Evolutionary conservation across 1,140 invertebrate genomes (phyloP).

Genomic region (Anastatus disparis): DNA sequence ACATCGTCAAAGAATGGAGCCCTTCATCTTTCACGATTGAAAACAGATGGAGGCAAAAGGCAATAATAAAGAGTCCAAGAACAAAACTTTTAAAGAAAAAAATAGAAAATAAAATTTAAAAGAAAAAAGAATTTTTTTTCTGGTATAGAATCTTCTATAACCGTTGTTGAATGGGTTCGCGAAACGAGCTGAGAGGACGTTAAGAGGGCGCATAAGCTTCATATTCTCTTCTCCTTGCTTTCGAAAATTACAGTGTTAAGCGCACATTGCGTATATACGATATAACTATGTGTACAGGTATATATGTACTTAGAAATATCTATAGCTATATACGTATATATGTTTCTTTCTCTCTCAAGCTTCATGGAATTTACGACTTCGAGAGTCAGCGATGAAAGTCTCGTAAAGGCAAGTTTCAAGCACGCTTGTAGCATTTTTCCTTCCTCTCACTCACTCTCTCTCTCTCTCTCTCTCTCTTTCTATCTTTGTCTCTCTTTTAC

Average conservation of each 20-base stretch:
- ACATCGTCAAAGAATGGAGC: neutral
- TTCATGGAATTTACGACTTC: constrained; percentile 55
- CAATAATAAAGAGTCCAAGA: no score
- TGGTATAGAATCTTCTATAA: no score
- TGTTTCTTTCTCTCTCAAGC: neutral
- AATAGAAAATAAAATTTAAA: no score
- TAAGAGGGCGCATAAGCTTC: constrained; percentile 14
- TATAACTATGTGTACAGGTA: constrained; percentile 37
- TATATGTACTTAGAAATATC: no score
- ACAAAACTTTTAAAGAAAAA: no score
- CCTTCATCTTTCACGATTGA: neutral
- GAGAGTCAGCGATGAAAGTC: constrained; percentile 57
- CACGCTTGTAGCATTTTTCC: constrained; percentile 31
- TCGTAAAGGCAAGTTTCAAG: constrained; percentile 48
- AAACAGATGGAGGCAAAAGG: constrained; percentile 33
- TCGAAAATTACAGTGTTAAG: constrained; percentile 59
- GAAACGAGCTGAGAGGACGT: constrained; percentile 36
- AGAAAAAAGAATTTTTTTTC: no score
- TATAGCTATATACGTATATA: no score
- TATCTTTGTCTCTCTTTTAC: no score
- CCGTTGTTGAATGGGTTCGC: constrained; percentile 3
- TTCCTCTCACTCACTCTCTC: neutral
- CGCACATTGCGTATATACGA: constrained; percentile 45
- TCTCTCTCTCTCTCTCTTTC: no score
- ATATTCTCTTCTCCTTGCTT: neutral